These are phyloP conservation scores for Tinea semifulvella DNA, from an alignment of 2,888 invertebrate species.

Conservation along the genomic window DNA sequence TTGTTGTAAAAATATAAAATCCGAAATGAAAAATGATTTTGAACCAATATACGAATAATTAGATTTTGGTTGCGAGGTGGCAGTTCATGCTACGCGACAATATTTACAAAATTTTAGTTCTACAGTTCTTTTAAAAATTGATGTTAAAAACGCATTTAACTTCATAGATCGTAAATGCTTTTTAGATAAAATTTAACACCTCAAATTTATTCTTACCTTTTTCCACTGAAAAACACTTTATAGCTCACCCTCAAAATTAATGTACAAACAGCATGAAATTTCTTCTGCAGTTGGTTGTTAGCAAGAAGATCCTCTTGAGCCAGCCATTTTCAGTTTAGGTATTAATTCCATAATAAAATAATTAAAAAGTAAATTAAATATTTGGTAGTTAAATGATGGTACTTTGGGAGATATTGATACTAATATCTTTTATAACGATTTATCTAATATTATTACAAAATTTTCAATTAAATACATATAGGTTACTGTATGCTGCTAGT, in stretches of 20 bases:
- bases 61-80: neutral
- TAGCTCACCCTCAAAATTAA: neutral
- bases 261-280: neutral
- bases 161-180: neutral
- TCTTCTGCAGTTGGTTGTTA: neutral
- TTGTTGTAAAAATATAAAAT: neutral
- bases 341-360: neutral
- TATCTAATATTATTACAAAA: too few species aligned
- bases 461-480: too few species aligned
- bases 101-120: neutral
- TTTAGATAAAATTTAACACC: neutral
- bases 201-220: neutral
- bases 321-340: neutral
- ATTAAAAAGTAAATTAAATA: slow-evolving; percentile 1
- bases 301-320: neutral
- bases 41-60: neutral
- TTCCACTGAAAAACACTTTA: neutral
- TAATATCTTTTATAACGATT: too few species aligned
- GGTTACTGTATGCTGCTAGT: too few species aligned
- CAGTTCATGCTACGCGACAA: neutral
- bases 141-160: neutral
- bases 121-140: neutral
- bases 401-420: too few species aligned
- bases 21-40: neutral
- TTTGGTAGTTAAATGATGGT: too few species aligned